phyloP scores from a whole-genome alignment of 1,140 invertebrate genomes.

The Bombus haemorrhoidalis region DNA sequence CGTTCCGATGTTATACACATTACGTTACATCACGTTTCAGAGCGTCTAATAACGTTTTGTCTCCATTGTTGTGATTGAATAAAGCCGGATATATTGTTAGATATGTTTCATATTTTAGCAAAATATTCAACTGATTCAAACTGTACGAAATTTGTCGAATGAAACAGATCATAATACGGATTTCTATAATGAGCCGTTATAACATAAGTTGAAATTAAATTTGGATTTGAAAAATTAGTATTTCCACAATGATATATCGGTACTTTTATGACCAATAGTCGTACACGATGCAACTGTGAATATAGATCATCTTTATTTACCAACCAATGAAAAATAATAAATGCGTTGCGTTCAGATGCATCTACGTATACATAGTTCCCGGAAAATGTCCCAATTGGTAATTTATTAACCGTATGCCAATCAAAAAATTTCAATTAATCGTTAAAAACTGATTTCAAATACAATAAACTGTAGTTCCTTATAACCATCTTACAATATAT shows the following conservation, averaged over 20 bases:
- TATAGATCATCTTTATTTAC: not conserved
- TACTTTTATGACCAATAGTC: constrained; percentile 8
- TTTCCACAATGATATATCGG: not conserved
- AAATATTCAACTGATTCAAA: not conserved
- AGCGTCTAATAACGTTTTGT: constrained; percentile 9
- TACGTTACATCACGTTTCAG: constrained; percentile 59
- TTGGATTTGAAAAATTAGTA: constrained; percentile 3
- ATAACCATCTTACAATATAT: not conserved
- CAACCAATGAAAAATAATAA: constrained; percentile 24
- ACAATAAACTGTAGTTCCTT: no score
- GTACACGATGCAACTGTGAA: not conserved
- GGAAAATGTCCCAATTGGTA: not conserved
- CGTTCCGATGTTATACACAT: constrained; percentile 35
- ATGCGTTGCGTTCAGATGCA: not conserved
- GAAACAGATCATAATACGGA: not conserved
- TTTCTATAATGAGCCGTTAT: not conserved
- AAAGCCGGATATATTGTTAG: constrained; percentile 14
- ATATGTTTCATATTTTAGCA: not conserved
- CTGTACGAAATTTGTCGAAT: not conserved
- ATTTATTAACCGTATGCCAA: not conserved
- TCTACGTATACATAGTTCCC: not conserved
- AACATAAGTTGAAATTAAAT: not conserved
- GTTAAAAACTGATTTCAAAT: not conserved
- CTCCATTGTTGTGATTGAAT: constrained; percentile 48
- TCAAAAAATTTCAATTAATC: not conserved